Evolutionary conservation across 2,888 invertebrate species (phyloP), one percentile per base, ranked within the genome.

Genomic region (Catocala sponsa): DNA sequence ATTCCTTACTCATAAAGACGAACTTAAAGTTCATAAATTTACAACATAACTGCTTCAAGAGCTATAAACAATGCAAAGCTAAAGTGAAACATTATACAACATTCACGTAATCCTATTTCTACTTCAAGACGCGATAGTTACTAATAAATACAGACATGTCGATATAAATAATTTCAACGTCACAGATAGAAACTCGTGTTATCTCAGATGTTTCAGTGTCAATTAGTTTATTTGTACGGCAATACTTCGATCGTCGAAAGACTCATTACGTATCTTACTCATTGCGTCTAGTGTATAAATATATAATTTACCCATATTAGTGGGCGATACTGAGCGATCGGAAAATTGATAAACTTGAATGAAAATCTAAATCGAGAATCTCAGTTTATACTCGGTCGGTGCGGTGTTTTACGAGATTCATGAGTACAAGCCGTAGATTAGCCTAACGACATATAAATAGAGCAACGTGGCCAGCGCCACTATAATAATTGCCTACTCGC

Each of bases 401-500:
- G 55, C 41, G 62, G 59, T 75, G 72, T 54, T 75, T 72, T 64
- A 72, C 67, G 63, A 72, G 76, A 72, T 73, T 63, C 59, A 73
- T 73, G 65, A 54, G 68, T 69, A 72, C 72, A 70, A 63, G 63
- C 50, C 56, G 49, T 65, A 74, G 71, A 76, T 76, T 75, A 68
- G 63, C 65, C 52, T 70, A 68, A 68, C 76, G 68, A 70, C 58
- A 70, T 64, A 76, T 78, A 78, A 74, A 73, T 75, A 70, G 69
- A 75, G 63, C 68, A 65, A 72, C 65, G 68, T 63, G 56, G 55
- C 67, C 47, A 69, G 65, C 67, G 67, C 67, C 55, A 74, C 68
- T 68, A 73, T 75, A 74, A 77, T 75, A 74, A 80, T 78, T 78
- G 72, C 69, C 74, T 74, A 70, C 79, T 76, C 72, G 65, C 72